Evolutionary conservation across 2,888 invertebrate genomes (phyloP).

Genomic region (Cenopis cana): DNA sequence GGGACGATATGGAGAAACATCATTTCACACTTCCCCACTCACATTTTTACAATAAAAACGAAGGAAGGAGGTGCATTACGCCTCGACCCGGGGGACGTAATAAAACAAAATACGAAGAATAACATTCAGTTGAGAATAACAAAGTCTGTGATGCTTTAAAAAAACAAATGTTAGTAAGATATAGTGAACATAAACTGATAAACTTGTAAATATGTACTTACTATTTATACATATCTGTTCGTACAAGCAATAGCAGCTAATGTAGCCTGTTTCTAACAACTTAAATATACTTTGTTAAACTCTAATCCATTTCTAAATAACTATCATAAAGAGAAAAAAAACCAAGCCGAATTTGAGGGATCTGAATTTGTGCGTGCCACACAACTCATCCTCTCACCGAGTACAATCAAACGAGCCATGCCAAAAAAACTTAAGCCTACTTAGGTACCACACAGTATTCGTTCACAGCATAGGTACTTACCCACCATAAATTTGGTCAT

Average conservation of each 20-base stretch:
- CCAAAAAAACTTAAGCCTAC: not conserved
- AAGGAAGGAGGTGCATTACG: slow-evolving; percentile 53
- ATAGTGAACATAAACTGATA: not conserved
- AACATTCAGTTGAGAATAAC: slow-evolving; percentile 37
- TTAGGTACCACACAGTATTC: not conserved
- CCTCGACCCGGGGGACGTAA: slow-evolving; percentile 53
- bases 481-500: not conserved
- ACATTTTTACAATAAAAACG: slow-evolving; percentile 56
- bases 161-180: not conserved
- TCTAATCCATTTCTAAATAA: no score
- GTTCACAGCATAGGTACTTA: not conserved
- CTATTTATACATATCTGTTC: not conserved
- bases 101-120: slow-evolving; percentile 42
- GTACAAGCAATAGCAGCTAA: not conserved
- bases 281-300: no score
- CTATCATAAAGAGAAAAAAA: no score
- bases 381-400: no score
- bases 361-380: no score
- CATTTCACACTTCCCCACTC: slow-evolving; percentile 65
- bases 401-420: not conserved
- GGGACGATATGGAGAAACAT: slow-evolving; percentile 64
- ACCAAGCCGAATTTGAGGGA: not conserved
- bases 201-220: not conserved
- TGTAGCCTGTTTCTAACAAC: not conserved
- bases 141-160: slow-evolving; percentile 11